Conservation (phyloP, 2,113 vertebrate genomes). For the Trichomycterus rosablanca region DNA sequence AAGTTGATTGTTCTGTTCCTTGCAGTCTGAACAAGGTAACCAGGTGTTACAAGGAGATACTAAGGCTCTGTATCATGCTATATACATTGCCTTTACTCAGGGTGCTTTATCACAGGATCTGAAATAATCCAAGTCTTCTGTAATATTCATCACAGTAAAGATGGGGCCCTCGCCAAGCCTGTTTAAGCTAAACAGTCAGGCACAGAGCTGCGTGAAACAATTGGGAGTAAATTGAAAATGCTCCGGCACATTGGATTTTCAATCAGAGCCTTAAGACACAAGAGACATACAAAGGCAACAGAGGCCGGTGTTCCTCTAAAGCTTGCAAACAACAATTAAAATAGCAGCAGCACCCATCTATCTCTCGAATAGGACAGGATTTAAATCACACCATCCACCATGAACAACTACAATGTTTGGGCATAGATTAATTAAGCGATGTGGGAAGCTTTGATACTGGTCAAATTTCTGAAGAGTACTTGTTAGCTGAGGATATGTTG, state of each 20-base stretch:
- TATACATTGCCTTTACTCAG: constrained; percentile 8
- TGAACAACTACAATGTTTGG: background rate
- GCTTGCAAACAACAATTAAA: background rate
- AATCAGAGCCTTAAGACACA: constrained; percentile 11
- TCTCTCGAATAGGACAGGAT: background rate
- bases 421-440: no score
- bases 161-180: background rate
- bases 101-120: background rate
- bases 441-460: no score
- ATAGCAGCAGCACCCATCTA: background rate
- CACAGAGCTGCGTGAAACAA: constrained; percentile 19
- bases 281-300: background rate
- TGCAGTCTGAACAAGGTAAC: background rate
- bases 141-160: constrained; percentile 29
- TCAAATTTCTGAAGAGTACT: no score
- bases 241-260: constrained; percentile 9
- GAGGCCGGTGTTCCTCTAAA: background rate
- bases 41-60: background rate
- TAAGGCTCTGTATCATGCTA: background rate
- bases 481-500: no score
- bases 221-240: constrained; percentile 27
- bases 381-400: background rate
- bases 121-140: background rate
- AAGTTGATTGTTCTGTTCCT: background rate
- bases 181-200: background rate